A percentile compares a stretch with the other conserved stretches of the same genome.
Conservation (phyloP, 2,888 invertebrate species). For the Automeris io region DNA sequence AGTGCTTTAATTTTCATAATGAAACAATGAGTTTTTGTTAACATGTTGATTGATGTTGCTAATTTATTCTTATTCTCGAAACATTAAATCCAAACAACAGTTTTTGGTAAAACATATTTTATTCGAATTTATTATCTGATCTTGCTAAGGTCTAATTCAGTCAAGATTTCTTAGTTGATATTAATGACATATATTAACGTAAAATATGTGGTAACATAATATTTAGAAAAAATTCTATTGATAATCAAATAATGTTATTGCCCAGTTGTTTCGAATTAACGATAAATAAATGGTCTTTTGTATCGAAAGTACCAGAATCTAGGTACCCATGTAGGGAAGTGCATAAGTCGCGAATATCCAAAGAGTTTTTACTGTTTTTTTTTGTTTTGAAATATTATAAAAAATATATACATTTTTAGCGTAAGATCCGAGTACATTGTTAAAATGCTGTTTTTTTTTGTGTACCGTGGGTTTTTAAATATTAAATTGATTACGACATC, state of each 20-base stretch:
- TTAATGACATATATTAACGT: no score
- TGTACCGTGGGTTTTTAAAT: conserved; percentile 33
- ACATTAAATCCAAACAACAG: no score
- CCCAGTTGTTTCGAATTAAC: background rate
- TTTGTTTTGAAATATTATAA: conserved; percentile 19
- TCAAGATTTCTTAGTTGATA: no score
- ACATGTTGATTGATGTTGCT: background rate
- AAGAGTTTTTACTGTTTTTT: conserved; percentile 28
- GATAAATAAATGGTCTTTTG: background rate
- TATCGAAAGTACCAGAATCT: background rate
- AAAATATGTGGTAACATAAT: no score
- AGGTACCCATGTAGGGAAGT: conserved; percentile 55
- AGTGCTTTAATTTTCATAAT: background rate
- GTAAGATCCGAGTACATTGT: conserved; percentile 24
- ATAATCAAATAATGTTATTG: no score
- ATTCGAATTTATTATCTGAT: no score
- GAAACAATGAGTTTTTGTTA: background rate
- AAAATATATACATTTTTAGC: conserved; percentile 24
- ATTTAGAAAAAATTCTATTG: no score
- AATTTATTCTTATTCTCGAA: no score
- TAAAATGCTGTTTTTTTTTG: conserved; percentile 22
- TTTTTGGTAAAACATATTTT: no score
- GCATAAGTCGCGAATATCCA: conserved; percentile 47
- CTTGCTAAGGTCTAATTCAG: no score
- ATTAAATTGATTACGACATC: conserved; percentile 56